phyloP scores from a whole-genome alignment of 2,888 invertebrate species.

The Chaitophorus viminalis region DNA sequence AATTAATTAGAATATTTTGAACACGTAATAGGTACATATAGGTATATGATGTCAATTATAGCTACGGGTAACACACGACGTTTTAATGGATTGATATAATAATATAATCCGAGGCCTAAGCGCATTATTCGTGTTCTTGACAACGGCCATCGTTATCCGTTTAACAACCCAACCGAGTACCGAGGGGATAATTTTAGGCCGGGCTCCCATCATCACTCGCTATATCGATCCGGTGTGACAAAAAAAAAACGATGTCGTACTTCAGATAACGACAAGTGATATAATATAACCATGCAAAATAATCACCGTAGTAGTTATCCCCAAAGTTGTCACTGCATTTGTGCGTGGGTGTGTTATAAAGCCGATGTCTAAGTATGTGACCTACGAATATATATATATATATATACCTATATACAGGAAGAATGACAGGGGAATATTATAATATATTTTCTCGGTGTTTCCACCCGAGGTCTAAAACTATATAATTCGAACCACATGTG shows the following conservation, averaged over 20 bases:
- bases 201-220: background rate
- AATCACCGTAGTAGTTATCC: no score
- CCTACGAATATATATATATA: background rate
- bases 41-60: no score
- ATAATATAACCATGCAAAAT: background rate
- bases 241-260: background rate
- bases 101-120: background rate
- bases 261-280: background rate
- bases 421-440: background rate
- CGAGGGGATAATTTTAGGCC: background rate
- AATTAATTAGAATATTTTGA: background rate
- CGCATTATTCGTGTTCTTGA: background rate
- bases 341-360: background rate
- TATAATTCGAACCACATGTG: constrained; percentile 11
- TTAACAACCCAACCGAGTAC: background rate
- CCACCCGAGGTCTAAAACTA: background rate
- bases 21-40: background rate
- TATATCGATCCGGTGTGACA: background rate
- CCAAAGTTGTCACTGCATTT: no score
- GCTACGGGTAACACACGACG: background rate
- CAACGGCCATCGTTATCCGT: background rate
- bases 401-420: background rate
- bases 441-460: constrained; percentile 34
- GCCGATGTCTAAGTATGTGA: background rate
- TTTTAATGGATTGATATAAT: background rate